phyloP scores from a whole-genome alignment of 2,113 vertebrate genomes.

The Aplodontia rufa region DNA sequence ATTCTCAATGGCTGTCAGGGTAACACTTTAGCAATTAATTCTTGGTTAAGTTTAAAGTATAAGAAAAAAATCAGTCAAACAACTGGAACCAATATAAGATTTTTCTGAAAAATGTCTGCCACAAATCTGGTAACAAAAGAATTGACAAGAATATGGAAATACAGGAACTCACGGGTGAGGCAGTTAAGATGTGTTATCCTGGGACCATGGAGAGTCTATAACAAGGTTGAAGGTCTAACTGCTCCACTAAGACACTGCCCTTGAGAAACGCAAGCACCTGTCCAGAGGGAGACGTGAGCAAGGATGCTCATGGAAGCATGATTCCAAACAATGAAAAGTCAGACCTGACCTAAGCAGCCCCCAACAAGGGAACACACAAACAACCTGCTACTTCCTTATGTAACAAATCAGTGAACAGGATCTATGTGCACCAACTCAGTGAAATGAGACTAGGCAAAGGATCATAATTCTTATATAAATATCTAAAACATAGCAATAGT shows the following conservation, averaged over 20 bases:
- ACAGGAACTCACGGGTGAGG: background rate
- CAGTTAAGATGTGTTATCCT: background rate
- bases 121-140: background rate
- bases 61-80: background rate
- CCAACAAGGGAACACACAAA: background rate
- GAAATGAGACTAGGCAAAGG: background rate
- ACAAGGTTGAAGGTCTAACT: background rate
- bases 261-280: background rate
- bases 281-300: background rate
- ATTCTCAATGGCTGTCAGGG: background rate
- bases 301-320: too few species aligned
- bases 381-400: rapidly evolving
- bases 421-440: background rate
- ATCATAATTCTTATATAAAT: background rate
- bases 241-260: background rate
- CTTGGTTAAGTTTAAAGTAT: background rate
- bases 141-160: background rate
- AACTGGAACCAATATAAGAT: background rate
- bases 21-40: background rate
- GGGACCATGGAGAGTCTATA: background rate
- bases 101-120: background rate
- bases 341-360: background rate
- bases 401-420: too few species aligned
- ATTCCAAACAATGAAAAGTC: background rate
- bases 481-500: background rate